Conservation (phyloP, 2,888 invertebrate genomes). For the Anticlea derivata region DNA sequence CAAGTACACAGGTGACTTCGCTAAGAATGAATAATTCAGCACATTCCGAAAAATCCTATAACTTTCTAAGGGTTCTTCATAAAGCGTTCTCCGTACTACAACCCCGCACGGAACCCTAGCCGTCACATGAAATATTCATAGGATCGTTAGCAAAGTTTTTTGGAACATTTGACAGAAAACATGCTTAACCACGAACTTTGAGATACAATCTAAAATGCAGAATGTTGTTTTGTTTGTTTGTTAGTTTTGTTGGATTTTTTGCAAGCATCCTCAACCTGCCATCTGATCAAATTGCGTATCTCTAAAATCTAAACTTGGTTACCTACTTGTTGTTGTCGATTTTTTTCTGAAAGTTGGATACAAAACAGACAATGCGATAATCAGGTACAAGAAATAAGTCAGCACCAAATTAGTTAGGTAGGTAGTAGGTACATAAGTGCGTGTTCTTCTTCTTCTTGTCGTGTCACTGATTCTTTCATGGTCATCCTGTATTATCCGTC, state of each 20-base stretch:
- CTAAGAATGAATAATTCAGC: slow-evolving; percentile 49
- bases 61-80: slow-evolving; percentile 48
- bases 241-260: slow-evolving; percentile 8
- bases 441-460: too few species aligned
- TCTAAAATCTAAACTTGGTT: too few species aligned
- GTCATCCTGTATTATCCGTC: too few species aligned
- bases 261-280: neutral
- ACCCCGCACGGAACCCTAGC: slow-evolving; percentile 27
- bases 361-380: too few species aligned
- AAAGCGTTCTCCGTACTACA: slow-evolving; percentile 31
- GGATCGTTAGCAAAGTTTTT: slow-evolving; percentile 44
- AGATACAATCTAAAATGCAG: slow-evolving; percentile 21
- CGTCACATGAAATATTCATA: slow-evolving; percentile 44
- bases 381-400: too few species aligned
- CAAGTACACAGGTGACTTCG: slow-evolving; percentile 15
- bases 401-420: too few species aligned
- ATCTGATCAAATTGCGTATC: too few species aligned
- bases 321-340: too few species aligned
- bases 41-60: slow-evolving; percentile 47
- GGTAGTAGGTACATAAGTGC: too few species aligned
- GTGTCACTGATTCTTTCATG: too few species aligned
- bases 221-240: slow-evolving; percentile 16
- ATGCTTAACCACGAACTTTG: slow-evolving; percentile 25
- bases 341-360: too few species aligned
- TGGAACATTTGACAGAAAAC: slow-evolving; percentile 42